These are phyloP conservation scores for Xerus rutilus DNA, from an alignment of 2,797 vertebrate genomes.

Conservation along the genomic window DNA sequence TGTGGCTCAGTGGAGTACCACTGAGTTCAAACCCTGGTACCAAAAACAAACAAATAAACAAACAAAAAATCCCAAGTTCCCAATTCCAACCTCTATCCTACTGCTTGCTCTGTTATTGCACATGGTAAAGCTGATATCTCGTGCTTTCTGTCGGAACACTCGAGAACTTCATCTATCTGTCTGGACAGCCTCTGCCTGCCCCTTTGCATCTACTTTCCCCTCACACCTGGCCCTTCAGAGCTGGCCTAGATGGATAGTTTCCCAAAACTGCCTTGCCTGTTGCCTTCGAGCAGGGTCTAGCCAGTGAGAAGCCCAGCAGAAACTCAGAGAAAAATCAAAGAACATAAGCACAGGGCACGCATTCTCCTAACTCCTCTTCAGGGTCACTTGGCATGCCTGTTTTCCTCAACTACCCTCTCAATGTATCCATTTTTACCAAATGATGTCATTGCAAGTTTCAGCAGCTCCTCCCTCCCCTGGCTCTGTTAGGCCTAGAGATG, in stretches of 20 bases:
- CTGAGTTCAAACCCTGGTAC: too few relatives aligned
- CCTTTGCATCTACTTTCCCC: not conserved
- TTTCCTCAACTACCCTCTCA: not conserved
- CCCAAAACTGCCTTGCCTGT: not conserved
- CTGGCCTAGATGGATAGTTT: not conserved
- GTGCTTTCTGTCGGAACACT: not conserved
- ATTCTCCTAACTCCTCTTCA: not conserved
- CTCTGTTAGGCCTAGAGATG: not conserved
- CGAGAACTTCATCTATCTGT: not conserved
- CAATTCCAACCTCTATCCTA: not conserved
- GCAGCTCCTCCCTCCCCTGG: not conserved
- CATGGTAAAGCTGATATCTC: not conserved
- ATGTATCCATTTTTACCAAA: not conserved
- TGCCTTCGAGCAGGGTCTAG: not conserved
- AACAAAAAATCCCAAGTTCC: not conserved
- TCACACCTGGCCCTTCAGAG: not conserved
- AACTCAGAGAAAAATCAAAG: not conserved
- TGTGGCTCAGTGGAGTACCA: too few relatives aligned
- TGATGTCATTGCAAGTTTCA: not conserved
- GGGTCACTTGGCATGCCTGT: not conserved
- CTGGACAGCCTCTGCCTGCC: not conserved
- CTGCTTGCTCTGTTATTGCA: not conserved
- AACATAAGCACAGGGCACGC: not conserved
- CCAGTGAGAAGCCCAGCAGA: not conserved
- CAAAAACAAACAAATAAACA: too few relatives aligned